Base-by-base conservation (phyloP, 2,113 vertebrate genomes). In the Setophaga kirtlandii region DNA sequence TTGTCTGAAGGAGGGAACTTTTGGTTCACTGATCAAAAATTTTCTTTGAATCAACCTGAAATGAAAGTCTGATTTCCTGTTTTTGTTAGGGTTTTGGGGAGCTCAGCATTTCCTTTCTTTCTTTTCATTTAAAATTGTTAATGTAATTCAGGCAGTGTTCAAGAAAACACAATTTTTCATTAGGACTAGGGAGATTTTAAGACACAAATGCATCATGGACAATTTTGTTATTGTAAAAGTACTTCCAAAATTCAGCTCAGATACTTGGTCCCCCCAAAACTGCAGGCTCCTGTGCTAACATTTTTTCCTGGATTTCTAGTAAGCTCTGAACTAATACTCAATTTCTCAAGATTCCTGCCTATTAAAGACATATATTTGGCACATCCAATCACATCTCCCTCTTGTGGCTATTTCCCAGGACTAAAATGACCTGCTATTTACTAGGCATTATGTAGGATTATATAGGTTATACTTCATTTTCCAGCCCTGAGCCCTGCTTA, bases 301-400 rank as follows among this genome's bases (percentile, higher is more conserved):
- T 42, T 6, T 73, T 63, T 87, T 58, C 41, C 56, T 37, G 80
- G 22, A 13, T 37, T 68, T 78, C 68, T 33, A 17, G 11, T 9
- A n/a, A 67, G 46, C 39, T 88, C 71, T 53, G 64, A 74, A 47
- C 24, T 56, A 68, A 64, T 31, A 37, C 9, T 70, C 23, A 68
- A 37, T 75, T 87, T 63, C 49, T 65, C 2, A 0, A 15, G 33
- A 86, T 78, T 67, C 62, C 49, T 94, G 69, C 44, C 13, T 71
- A 50, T 83, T 71, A 68, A 89, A 85, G 52, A 42, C 56, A 59
- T 6, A 39, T 25, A 65, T 90, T 67, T 56, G 53, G 52, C 53
- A 56, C 60, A 53, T 90, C 96, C 88, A 93, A 93, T 94, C 86
- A 76, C 86, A 95, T 92, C 94, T 96, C 94, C 92, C 93, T 97